Base-by-base conservation (phyloP, 37 sponge, comb jelly and placozoan genomes). In the Petrosia ficiformis region DNA sequence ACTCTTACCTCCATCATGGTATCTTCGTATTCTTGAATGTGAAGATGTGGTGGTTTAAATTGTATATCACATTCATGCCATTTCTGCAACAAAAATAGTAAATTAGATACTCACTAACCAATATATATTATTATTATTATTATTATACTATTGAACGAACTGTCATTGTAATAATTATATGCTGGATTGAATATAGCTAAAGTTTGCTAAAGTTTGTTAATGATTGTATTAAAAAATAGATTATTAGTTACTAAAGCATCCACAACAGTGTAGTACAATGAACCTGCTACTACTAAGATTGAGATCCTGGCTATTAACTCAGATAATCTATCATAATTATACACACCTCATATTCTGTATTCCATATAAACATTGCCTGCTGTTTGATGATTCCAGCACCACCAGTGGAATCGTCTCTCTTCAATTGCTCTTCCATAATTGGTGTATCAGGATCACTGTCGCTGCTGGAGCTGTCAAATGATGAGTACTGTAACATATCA, bases 51-150 rank as follows among this genome's bases (percentile, higher is more conserved):
- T 32, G 84, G 76, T 4, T 76, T 34, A 29, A 91, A 63, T 0
- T 75, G 44, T 11, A 83, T 79, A 4, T 68, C 26, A 56, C 92
- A 82, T 42, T 86, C 87, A 60, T 86, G 92, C 92, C 92, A 91
- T 10, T 74, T 82, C 87, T 90, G 58, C 21, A 75, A 24, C 6
- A 34, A 3, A 71, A 31, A 56, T 3, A 24, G 26, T 19, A 39
- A 59, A 40, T 29, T 41, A 72, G 39, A 24, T 2, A 35, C 14
- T 24, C 44, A 70, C 24, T 39, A 22, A 42, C 54, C 14, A 48
- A 48, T 48, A 48, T n/a, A n/a, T n/a, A n/a, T n/a, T n/a, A n/a
- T n/a, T n/a, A n/a, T n/a, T n/a, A n/a, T n/a, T n/a, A n/a, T n/a
- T n/a, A n/a, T n/a, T n/a, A n/a, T n/a, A n/a, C n/a, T n/a, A n/a